A percentile compares a stretch with the other conserved stretches of the same genome.
phyloP scores from a whole-genome alignment of 2,888 invertebrate genomes.

The Sphaerophoria rueppellii region DNA sequence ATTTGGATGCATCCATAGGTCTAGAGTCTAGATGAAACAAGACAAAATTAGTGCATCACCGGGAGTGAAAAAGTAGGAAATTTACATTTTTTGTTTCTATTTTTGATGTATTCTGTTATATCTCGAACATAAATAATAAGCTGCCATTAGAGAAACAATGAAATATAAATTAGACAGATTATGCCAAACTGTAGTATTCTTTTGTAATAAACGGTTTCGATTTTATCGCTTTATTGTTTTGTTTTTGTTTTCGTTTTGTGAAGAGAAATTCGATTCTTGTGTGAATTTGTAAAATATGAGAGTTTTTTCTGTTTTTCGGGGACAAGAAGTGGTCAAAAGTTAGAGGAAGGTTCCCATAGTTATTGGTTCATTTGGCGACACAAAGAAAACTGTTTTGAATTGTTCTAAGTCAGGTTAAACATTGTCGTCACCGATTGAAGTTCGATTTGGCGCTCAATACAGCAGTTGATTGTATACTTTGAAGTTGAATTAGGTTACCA shows the following conservation, averaged over 20 bases:
- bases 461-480: too few relatives aligned
- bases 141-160: constrained; percentile 29
- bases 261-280: constrained; percentile 39
- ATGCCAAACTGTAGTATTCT: constrained; percentile 34
- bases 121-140: constrained; percentile 37
- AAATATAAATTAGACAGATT: constrained; percentile 30
- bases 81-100: background rate
- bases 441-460: too few relatives aligned
- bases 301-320: background rate
- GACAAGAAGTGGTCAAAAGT: constrained; percentile 3
- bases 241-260: background rate
- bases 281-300: constrained; percentile 31
- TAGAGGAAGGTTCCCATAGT: constrained; percentile 13
- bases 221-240: constrained; percentile 17
- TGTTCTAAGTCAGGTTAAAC: background rate
- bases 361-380: background rate
- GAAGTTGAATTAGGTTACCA: too few relatives aligned
- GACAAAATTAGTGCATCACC: too few relatives aligned
- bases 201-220: constrained; percentile 21
- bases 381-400: background rate
- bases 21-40: too few relatives aligned
- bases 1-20: constrained; percentile 6
- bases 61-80: too few relatives aligned
- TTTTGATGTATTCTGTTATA: constrained; percentile 25
- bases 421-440: too few relatives aligned